phyloP scores from a whole-genome alignment of 2,888 invertebrate genomes.

The Cerastis leucographa region DNA sequence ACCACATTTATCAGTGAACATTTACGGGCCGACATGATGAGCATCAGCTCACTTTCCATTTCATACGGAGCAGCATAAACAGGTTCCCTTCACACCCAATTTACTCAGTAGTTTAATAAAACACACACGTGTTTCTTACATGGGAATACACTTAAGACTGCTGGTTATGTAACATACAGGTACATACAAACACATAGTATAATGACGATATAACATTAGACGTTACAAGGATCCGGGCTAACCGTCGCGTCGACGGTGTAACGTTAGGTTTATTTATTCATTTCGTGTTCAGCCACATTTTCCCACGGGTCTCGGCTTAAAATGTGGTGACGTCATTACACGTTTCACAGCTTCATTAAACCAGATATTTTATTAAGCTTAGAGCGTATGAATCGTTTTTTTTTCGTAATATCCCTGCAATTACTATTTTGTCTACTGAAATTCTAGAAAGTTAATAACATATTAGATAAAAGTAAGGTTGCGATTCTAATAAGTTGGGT shows the following conservation, averaged over 20 bases:
- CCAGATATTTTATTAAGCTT: background rate
- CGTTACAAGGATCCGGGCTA: conserved; percentile 88
- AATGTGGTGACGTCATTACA: conserved; percentile 50
- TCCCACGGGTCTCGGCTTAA: conserved; percentile 62
- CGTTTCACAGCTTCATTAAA: conserved; percentile 40
- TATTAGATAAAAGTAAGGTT: conserved; percentile 7
- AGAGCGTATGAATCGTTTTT: conserved; percentile 2
- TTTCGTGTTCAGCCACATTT: conserved; percentile 46
- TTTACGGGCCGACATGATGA: conserved; percentile 30
- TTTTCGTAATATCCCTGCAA: background rate
- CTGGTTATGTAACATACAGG: conserved; percentile 44
- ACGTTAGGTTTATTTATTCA: conserved; percentile 55
- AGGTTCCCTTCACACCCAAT: conserved; percentile 66
- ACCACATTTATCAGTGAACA: conserved; percentile 33
- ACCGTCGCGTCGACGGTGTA: conserved; percentile 77
- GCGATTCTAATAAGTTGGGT: background rate
- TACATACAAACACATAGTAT: conserved; percentile 39
- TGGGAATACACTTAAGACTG: conserved; percentile 81
- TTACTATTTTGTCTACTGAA: background rate
- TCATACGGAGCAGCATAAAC: conserved; percentile 57
- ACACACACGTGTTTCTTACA: conserved; percentile 83
- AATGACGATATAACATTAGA: conserved; percentile 74
- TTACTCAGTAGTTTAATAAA: conserved; percentile 67
- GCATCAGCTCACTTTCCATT: conserved; percentile 62
- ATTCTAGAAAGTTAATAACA: background rate